A percentile compares a stretch with the other conserved stretches of the same genome.
Evolutionary conservation across 2,113 vertebrate species (phyloP).

Genomic region (Oophaga pumilio): DNA sequence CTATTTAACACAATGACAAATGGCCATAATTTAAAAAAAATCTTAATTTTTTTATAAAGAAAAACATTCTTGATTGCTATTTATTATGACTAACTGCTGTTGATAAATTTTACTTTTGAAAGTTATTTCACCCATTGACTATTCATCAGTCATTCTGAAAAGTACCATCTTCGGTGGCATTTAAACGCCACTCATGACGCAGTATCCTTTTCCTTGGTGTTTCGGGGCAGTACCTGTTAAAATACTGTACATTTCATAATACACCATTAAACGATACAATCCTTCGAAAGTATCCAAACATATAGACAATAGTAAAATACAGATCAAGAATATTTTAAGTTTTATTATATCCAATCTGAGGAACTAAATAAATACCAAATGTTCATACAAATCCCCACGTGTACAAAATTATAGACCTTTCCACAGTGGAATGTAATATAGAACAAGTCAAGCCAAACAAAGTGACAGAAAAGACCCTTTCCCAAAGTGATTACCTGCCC

Average conservation of each 20-base stretch:
- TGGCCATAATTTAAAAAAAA: too few species aligned
- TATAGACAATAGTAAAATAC: not conserved
- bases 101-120: not conserved
- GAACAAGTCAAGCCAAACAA: not conserved
- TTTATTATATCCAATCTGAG: not conserved
- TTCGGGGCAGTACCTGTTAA: not conserved
- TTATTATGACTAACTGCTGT: not conserved
- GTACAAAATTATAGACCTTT: not conserved
- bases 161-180: not conserved
- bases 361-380: not conserved
- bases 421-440: constrained; percentile 8
- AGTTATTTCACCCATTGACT: not conserved
- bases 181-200: not conserved
- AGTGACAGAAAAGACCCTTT: not conserved
- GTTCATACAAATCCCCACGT: not conserved
- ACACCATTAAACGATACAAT: not conserved
- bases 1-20: not conserved
- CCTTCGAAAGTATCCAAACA: not conserved
- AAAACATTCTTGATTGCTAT: not conserved
- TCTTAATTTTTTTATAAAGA: not conserved
- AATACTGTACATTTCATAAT: not conserved
- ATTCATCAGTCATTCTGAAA: not conserved
- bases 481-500: not conserved
- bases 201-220: not conserved
- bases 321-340: not conserved